Evolutionary conservation across 2,113 vertebrate genomes (phyloP).

Genomic region (Dicerorhinus sumatrensis): DNA sequence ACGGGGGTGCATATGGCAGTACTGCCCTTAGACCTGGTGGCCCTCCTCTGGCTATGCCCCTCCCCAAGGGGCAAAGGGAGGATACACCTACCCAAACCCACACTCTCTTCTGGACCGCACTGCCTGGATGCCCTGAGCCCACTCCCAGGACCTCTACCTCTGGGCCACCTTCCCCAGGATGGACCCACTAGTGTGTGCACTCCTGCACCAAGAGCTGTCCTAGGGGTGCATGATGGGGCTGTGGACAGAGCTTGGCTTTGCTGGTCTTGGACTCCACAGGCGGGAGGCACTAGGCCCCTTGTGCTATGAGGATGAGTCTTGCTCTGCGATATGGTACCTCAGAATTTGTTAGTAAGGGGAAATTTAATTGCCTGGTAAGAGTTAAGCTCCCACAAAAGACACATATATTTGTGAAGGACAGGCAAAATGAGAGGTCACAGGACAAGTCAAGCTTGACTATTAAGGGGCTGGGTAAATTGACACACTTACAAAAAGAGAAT

Average conservation of each 20-base stretch:
- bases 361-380: background rate
- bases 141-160: background rate
- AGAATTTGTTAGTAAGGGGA: background rate
- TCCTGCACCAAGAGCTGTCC: too few relatives aligned
- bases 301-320: background rate
- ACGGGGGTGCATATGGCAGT: background rate
- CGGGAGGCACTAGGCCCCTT: background rate
- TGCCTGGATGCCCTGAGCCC: background rate
- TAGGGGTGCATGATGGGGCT: background rate
- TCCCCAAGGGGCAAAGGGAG: accelerated
- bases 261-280: background rate
- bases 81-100: background rate
- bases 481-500: background rate
- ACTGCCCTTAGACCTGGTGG: background rate
- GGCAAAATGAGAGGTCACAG: background rate
- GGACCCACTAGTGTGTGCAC: too few relatives aligned
- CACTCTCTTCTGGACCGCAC: background rate
- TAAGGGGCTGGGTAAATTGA: background rate
- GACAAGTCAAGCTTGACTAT: background rate
- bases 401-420: background rate
- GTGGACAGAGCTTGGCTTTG: background rate
- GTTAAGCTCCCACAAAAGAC: background rate
- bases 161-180: background rate
- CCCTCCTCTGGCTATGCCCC: background rate
- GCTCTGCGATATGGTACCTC: background rate